Base-by-base conservation (phyloP, 2,888 invertebrate genomes). In the Eupeodes latifasciatus region DNA sequence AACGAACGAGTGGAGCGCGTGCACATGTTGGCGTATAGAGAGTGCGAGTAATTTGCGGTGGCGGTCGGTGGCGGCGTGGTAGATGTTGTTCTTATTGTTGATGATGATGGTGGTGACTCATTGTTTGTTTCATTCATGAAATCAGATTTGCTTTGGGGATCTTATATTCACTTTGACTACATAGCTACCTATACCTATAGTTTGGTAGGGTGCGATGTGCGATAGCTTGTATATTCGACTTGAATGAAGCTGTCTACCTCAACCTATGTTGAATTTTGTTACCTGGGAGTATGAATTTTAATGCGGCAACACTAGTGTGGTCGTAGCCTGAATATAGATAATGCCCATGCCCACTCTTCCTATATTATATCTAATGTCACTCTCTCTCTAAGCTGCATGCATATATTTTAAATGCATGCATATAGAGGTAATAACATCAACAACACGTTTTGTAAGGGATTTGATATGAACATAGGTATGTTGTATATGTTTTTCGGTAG, bases 11-110 rank as follows among this genome's bases (percentile, higher is more conserved):
- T 36, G 36, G 36, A 34, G 72, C 76, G 84, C 85, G 85, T 81
- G 81, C 85, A 88, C 78, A 88, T 85, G 85, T 88, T 84, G 81
- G 81, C 81, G 85, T 53, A 74, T 44, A 75, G 85, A 74, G 88
- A 88, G 78, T 81, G 80, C 81, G 78, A 81, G 81, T 78, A 88
- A 88, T 88, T 88, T 85, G 88, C 88, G 88, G 85, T 88, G 85
- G 88, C 78, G 88, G 27, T 27, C 27, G 27, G 75, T 57, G 57
- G 80, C 55, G 59, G 59, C 47, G 51, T 53, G 40, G 49, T 40
- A 14, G 5, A n/a, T n/a, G 16, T 10, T 2, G 64, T 64, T 64
- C 7, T 49, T 66, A 27, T 4, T 57, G 14, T 14, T 69, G 53
- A 0, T 53, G 67, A n/a, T 47, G 44, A 3, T 47, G 49, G 6